Conservation (phyloP, 2,113 vertebrate species). For the Laticauda colubrina region DNA sequence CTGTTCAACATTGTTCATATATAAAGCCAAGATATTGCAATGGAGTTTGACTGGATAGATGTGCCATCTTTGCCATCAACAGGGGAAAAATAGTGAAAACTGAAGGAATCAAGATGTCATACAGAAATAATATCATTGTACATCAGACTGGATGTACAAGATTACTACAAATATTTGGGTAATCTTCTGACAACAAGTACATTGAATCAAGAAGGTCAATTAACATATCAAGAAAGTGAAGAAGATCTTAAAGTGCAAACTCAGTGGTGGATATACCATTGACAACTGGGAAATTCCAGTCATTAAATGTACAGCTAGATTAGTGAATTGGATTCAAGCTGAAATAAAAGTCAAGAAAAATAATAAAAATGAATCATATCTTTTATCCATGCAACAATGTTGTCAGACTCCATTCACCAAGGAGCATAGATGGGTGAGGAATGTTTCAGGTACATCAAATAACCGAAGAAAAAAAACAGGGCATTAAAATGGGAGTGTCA, state of each 20-base stretch:
- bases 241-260: background rate
- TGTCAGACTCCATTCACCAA: background rate
- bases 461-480: background rate
- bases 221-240: background rate
- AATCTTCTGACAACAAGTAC: background rate
- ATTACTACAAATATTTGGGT: background rate
- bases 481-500: too few relatives aligned
- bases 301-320: background rate
- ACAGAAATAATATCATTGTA: background rate
- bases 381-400: background rate
- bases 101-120: background rate
- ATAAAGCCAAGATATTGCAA: too few relatives aligned
- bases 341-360: background rate
- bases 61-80: background rate
- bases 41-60: too few relatives aligned
- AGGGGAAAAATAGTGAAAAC: background rate
- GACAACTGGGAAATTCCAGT: background rate
- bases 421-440: background rate
- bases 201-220: background rate
- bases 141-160: background rate
- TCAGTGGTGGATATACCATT: background rate
- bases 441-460: background rate
- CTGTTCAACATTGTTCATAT: too few relatives aligned
- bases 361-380: background rate
- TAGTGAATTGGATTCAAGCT: background rate